phyloP scores from a whole-genome alignment of 2,113 vertebrate species.

The Corythaeola cristata region DNA sequence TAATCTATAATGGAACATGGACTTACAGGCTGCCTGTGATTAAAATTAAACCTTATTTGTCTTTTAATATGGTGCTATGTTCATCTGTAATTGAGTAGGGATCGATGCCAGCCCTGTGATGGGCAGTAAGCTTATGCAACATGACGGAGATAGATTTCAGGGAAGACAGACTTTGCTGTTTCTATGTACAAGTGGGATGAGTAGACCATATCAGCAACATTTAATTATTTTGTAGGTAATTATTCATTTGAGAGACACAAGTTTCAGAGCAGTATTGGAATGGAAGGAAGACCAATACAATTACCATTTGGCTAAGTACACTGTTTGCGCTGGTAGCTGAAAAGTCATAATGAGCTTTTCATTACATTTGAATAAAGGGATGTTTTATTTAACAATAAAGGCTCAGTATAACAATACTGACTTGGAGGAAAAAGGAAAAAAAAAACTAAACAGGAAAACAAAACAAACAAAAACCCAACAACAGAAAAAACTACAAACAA shows the following conservation, averaged over 20 bases:
- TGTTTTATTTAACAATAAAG: slow-evolving; percentile 32
- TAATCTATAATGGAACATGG: slow-evolving; percentile 76
- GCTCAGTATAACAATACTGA: background rate
- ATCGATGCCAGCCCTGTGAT: slow-evolving; percentile 80
- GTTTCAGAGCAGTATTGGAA: slow-evolving; percentile 67
- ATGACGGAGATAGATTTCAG: slow-evolving; percentile 88
- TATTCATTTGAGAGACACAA: slow-evolving; percentile 81
- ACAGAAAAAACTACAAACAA: too few relatives aligned
- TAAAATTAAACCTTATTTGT: slow-evolving; percentile 82
- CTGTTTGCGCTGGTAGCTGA: slow-evolving; percentile 50
- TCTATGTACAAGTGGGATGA: slow-evolving; percentile 80
- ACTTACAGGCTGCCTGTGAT: slow-evolving; percentile 72
- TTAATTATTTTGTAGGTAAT: slow-evolving; percentile 92
- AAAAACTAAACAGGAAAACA: background rate
- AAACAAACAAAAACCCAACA: background rate
- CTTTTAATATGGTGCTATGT: slow-evolving; percentile 78
- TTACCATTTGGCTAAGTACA: slow-evolving; percentile 70
- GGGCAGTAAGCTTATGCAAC: slow-evolving; percentile 84
- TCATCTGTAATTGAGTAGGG: slow-evolving; percentile 78
- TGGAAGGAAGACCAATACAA: slow-evolving; percentile 66
- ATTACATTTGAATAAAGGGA: slow-evolving; percentile 65
- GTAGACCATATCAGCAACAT: slow-evolving; percentile 81
- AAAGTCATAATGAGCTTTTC: slow-evolving; percentile 74
- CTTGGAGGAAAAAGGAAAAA: background rate
- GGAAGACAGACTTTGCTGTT: slow-evolving; percentile 82